Base-by-base conservation (phyloP, 2,888 invertebrate species). In the Rotaria sp. region DNA sequence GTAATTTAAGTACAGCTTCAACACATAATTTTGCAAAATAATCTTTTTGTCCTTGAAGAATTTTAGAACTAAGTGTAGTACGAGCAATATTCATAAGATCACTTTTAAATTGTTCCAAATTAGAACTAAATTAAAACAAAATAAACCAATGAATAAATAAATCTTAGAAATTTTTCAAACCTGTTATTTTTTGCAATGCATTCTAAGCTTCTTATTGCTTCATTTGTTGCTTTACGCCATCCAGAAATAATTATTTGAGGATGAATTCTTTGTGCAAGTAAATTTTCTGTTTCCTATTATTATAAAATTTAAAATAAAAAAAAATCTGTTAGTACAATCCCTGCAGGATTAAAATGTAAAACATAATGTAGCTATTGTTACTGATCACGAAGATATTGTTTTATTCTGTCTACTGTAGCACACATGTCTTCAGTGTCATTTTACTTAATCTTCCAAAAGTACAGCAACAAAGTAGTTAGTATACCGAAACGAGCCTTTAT, bases 241-340 rank as follows among this genome's bases (percentile, higher is more conserved):
- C 99, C 99, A 86, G 95, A 93, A 88, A 99, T 95, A 87, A 99
- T 96, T 0, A 95, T 97, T 93, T 99, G 99, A 2, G 99, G 99
- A 91, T 99, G 99, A 88, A 99, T 94, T 91, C 96, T 96, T 92
- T 95, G 95, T 86, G 95, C 94, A 87, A 99, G 93, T 85, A 99
- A 92, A 90, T 95, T 94, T 91, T 99, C 99, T 30, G 98, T 98
- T 92, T 97, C 97, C 90, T 92, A 88, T 24, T 50, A 50, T 50
- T 18, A 50, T 50, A 50, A 15, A 45, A 11, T 45, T 45, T 45
- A 45, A 45, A 45, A 8, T 45, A 45, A 45, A 13, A 45, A 11
- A 45, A n/a, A n/a, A n/a, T n/a, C n/a, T n/a, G n/a, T n/a, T n/a
- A n/a, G n/a, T n/a, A n/a, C n/a, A n/a, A n/a, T n/a, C n/a, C n/a